phyloP scores from a whole-genome alignment of 2,888 invertebrate species.

The Cylindroiulus punctatus region DNA sequence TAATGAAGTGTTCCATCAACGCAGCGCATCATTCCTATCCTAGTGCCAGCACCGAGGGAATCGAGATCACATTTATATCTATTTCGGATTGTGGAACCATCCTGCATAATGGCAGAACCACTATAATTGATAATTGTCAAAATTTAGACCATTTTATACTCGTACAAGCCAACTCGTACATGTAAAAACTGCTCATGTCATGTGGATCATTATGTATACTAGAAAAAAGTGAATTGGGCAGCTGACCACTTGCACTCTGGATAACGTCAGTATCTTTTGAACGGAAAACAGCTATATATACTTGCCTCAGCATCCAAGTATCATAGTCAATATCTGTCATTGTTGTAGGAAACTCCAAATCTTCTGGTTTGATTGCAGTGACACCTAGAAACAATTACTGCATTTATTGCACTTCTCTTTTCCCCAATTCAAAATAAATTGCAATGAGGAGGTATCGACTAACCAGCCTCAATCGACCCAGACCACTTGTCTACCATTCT shows the following conservation, averaged over 20 bases:
- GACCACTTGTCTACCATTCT: constrained; percentile 93
- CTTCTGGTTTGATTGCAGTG: constrained; percentile 88
- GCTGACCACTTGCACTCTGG: background rate
- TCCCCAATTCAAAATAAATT: background rate
- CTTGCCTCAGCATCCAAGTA: constrained; percentile 83
- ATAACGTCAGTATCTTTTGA: background rate
- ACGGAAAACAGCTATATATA: background rate
- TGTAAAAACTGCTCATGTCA: background rate
- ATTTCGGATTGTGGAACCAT: constrained; percentile 84
- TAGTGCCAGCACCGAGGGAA: constrained; percentile 78
- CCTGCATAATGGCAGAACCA: constrained; percentile 90
- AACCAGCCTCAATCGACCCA: constrained; percentile 88
- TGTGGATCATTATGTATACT: too few species aligned
- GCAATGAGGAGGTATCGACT: background rate
- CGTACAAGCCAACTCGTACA: too few species aligned
- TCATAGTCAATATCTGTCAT: constrained; percentile 92
- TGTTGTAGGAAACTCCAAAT: constrained; percentile 85
- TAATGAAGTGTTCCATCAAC: constrained; percentile 85
- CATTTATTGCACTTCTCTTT: constrained; percentile 59
- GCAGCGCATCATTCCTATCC: constrained; percentile 88
- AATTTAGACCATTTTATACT: background rate
- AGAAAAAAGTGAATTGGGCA: too few species aligned
- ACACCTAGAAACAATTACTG: constrained; percentile 75
- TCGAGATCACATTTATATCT: constrained; percentile 89
- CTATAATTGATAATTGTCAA: constrained; percentile 65